Base-by-base conservation (phyloP, 2,113 vertebrate species). In the Megaleporinus macrocephalus region DNA sequence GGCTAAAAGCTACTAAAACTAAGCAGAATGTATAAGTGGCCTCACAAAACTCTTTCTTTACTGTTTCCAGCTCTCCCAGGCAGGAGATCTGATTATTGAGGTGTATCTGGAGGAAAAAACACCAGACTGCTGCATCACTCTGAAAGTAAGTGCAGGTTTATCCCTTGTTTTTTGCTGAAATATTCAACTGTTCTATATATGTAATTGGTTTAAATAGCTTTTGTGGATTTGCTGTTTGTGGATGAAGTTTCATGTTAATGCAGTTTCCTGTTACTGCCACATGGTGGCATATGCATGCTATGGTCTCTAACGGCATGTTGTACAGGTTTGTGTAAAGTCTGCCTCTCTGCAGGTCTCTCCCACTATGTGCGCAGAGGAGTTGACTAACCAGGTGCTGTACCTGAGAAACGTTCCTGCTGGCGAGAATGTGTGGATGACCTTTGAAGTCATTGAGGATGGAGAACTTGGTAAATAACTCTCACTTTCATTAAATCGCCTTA, bases 61-160 rank as follows among this genome's bases (percentile, higher is more conserved):
- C 62, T 83, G 27, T 0, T 16, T 74, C 5, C 89, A 99, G 97
- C 92, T 99, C 44, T 98, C 97, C 1, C 97, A 99, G 89, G 98
- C 98, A 0, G 98, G 98, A 7, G 98, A 99, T 83, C 93, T 99
- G 81, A 99, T 99, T 89, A 97, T 99, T 4, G 97, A 99, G 68
- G 96, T 99, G 14, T 99, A 99, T 49, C 89, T 99, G 90, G 97
- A 99, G 88, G 95, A 93, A 89, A 98, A 96, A 91, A 91, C 95
- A 15, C 94, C 97, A 0, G 98, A 99, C 91, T 96, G 93, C 89
- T 99, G 97, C n/a, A 86, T 99, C 68, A 99, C 97, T 4, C 94
- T 99, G 16, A 99, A 99, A 90, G 98, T 98, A 69, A 92, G 94
- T 26, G 22, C n/a, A 44, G 14, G 53, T 12, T 29, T 70, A 0